Base-by-base conservation (phyloP, 2,888 invertebrate species). In the Thera obeliscata region DNA sequence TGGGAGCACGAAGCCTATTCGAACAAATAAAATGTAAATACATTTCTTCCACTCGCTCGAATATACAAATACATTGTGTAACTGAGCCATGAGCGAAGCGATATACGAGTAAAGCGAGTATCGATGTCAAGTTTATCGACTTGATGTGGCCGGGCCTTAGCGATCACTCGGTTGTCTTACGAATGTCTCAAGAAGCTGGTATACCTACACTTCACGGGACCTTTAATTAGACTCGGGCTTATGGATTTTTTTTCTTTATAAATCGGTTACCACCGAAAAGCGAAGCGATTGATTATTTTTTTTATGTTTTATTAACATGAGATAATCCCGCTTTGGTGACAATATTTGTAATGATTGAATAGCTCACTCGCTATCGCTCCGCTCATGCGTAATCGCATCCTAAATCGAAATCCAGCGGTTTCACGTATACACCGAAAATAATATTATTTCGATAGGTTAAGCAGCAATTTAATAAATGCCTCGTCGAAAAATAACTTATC, bases 21-120 rank as follows among this genome's bases (percentile, higher is more conserved):
- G 66, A 67, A 69, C 66, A 69, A 72, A 69, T 69, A 69, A 46
- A 71, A 74, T 73, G 74, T 74, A 74, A 73, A 74, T 74, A 74
- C 68, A 69, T 70, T 71, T 67, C 71, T 74, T 73, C 68, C 70
- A 66, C 62, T 69, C 55, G 46, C 73, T 66, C 66, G 66, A 64
- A 71, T 71, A 69, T 63, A 43, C 6, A 59, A 35, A 5, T 35
- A 22, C 9, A 48, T 6, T 11, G 33, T 22, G 11, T 55, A 49
- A 43, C 48, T 58, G 55, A 62, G 63, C 61, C 60, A 54, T 11
- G 7, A 22, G 66, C 66, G 41, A 56, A 56, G 65, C 69, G 62
- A 12, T 2, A 5, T 41, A 43, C 57, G 35, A 33, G 41, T 7
- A 41, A 41, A 5, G 7, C 11, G 36, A 2, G 22, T 4, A 38